Evolutionary conservation across 2,797 vertebrate genomes (phyloP).

Genomic region (Cacajao melanocephalus): DNA sequence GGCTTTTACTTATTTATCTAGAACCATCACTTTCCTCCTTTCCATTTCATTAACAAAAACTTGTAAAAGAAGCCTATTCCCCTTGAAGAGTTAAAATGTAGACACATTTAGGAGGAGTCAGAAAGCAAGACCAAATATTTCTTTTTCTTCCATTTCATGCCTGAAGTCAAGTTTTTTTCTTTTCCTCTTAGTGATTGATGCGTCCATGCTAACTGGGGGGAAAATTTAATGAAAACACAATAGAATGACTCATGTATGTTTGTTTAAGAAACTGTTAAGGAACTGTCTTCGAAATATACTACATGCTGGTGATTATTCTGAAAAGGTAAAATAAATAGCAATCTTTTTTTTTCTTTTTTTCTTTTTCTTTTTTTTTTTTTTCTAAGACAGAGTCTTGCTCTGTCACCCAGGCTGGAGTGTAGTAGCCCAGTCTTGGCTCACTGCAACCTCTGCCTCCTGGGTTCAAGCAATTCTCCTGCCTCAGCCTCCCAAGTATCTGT

Average conservation of each 20-base stretch:
- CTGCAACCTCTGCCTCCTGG: not conserved
- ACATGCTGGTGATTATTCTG: not conserved
- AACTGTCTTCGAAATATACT: not conserved
- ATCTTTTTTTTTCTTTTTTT: not conserved
- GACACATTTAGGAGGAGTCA: not conserved
- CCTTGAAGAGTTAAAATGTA: not conserved
- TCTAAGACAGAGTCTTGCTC: no score
- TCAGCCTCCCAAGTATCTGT: not conserved
- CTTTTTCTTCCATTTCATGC: not conserved
- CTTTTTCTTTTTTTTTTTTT: no score
- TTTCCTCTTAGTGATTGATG: not conserved
- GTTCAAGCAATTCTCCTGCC: not conserved
- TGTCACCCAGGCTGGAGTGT: not conserved
- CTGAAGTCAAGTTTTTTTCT: not conserved
- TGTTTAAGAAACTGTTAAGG: not conserved
- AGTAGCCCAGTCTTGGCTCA: not conserved
- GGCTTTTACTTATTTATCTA: not conserved
- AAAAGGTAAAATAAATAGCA: not conserved
- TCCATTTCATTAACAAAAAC: not conserved
- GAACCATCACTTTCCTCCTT: not conserved
- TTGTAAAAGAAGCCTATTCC: not conserved
- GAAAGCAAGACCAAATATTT: not conserved
- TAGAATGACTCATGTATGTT: not conserved
- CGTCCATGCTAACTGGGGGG: not conserved
- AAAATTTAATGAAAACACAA: not conserved